Evolutionary conservation across 1,140 invertebrate genomes (phyloP), one percentile per base, ranked within the genome.

Genomic region (Aphelenchoides fujianensis): DNA sequence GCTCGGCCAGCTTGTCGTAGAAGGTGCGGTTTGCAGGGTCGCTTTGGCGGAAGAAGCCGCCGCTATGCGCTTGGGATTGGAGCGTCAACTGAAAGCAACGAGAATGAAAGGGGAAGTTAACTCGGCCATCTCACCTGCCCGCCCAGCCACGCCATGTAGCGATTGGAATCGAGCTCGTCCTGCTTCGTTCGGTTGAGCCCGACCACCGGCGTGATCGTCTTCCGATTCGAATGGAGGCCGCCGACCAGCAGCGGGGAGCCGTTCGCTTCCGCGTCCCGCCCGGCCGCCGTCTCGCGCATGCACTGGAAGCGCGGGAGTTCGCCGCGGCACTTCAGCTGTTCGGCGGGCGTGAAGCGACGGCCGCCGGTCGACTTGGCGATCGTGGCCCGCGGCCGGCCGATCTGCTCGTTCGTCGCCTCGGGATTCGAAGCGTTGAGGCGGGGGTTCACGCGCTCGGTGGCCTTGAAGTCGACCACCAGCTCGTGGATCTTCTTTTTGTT

Each of bases 161-260:
- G 37, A 55, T 76, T 76, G 2, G 75, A 76, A 66, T 77, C 75
- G 9, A 76, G 48, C 23, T 76, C 70, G 37, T 78, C 73, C 19
- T 72, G 59, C 37, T 73, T 72, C 7, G 71, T 76, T 9, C 75
- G 36, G 31, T 76, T 68, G 5, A 76, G 73, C 2, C 75, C 75
- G 37, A 23, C 32, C 57, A 76, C 75, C 12, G 55, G 28, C 57
- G 76, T 76, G 3, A 61, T 78, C 12, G 66, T 48, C 30, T 76
- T 70, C 35, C 75, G 69, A 35, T 59, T 23, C 1, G 34, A n/a
- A 19, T 73, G 72, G 16, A 61, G 69, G 23, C 75, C 75, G 1
- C 32, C 52, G 23, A 37, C 55, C 41, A 52, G 34, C 35, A 27
- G 16, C 69, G 57, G 74, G 48, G 12, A 31, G 19, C 19, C 12